Evolutionary conservation across 2,797 vertebrate species (phyloP), one percentile per base, ranked within the genome.

Genomic region (Syndactyla subalaris): DNA sequence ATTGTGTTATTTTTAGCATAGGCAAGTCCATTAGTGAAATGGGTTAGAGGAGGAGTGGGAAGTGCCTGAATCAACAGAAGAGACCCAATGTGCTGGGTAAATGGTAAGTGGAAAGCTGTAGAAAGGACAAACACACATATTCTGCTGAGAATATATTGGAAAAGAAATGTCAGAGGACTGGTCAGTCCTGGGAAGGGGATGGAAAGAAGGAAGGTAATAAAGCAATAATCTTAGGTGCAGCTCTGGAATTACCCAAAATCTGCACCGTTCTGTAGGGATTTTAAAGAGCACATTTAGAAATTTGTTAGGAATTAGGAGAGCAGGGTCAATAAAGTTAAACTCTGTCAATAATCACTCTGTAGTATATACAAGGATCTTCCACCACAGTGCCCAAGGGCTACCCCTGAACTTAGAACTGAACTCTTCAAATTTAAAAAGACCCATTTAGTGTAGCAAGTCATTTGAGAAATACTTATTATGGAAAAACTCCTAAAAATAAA

Each of bases 341-440:
- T 93, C 89, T 94, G 75, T 79, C 96, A 96, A 96, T 91, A 97
- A 96, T 94, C 65, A 71, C 71, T 78, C 52, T 34, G 61, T 51
- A 85, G 85, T 43, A 91, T 6, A 57, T 83, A 83, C 65, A 89
- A 88, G 52, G 75, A 66, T 91, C 81, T 94, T 92, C 76, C 49
- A 58, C 75, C n/a, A 62, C 66, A 78, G 70, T 67, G 73, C 83
- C 83, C 14, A 43, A 89, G 70, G 87, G 89, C 84, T 70, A 90
- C 54, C 89, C 71, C 84, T 81, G 79, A 95, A 92, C 49, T 39
- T 51, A 95, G 54, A 76, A 93, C 38, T 85, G 67, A 87, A 89
- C 34, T 70, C 89, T 65, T 73, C 87, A 76, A 96, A 95, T 96
- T 91, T 61, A 74, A 94, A 87, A 95, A 93, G 52, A 27, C 82